A percentile compares a stretch with the other conserved stretches of the same genome.
phyloP scores from a whole-genome alignment of 2,888 invertebrate species.

The Eupithecia centaureata region DNA sequence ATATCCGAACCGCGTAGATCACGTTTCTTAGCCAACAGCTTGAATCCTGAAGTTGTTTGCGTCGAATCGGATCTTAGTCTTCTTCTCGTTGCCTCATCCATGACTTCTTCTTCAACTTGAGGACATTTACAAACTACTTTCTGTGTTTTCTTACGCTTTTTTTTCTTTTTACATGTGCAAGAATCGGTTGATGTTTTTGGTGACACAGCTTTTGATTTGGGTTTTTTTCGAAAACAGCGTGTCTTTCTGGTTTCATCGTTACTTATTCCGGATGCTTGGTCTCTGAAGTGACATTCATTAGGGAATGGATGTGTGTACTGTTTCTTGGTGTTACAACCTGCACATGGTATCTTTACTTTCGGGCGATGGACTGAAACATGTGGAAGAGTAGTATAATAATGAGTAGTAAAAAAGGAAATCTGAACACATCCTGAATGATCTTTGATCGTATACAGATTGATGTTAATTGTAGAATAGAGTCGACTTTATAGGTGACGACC shows the following conservation, averaged over 20 bases:
- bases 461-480: background rate
- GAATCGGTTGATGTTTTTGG: background rate
- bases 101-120: slow-evolving; percentile 24
- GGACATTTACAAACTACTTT: slow-evolving; percentile 41
- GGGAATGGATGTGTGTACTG: background rate
- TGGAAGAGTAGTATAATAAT: too few species aligned
- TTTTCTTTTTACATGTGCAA: slow-evolving; percentile 31
- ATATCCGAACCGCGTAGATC: slow-evolving; percentile 43
- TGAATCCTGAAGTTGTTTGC: slow-evolving; percentile 61
- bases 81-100: slow-evolving; percentile 39
- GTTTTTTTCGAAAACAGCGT: background rate
- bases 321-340: background rate
- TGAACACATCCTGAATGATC: background rate
- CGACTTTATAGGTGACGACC: too few species aligned
- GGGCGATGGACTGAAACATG: background rate
- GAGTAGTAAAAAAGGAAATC: background rate
- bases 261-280: background rate
- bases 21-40: slow-evolving; percentile 46
- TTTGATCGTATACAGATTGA: background rate
- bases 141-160: slow-evolving; percentile 35
- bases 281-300: background rate
- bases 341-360: background rate
- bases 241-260: background rate
- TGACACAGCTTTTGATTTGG: background rate
- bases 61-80: slow-evolving; percentile 57